Percentiles rank a stretch among this genome's conserved stretches.
Evolutionary conservation across 2,797 vertebrate genomes (phyloP).

Genomic region (Cryptoprocta ferox): DNA sequence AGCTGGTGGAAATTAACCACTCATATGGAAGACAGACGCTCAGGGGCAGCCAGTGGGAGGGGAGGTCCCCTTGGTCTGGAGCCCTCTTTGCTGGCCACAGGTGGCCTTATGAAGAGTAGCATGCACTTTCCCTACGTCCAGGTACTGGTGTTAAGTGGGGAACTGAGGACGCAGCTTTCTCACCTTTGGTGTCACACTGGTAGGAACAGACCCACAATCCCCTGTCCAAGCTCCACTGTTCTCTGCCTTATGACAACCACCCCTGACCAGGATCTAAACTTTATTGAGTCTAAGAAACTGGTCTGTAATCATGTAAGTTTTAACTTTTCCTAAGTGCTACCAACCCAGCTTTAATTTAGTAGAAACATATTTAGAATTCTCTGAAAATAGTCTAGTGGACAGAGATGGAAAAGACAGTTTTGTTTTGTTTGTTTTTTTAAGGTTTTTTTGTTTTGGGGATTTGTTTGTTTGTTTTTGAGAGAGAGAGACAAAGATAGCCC

Average conservation of each 20-base stretch:
- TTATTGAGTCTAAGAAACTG: neutral
- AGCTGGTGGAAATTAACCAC: neutral
- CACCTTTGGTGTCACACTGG: neutral
- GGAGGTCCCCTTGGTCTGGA: neutral
- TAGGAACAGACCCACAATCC: neutral
- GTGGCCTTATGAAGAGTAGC: neutral
- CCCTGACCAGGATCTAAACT: neutral
- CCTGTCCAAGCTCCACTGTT: neutral
- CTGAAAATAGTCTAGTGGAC: neutral
- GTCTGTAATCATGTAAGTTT: neutral
- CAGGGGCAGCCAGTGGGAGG: neutral
- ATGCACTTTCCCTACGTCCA: rapidly evolving
- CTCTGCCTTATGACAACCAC: neutral
- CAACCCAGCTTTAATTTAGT: neutral
- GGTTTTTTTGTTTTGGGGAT: too few relatives aligned
- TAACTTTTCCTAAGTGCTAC: neutral
- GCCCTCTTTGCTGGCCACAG: neutral
- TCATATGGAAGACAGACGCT: neutral
- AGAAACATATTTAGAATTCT: neutral
- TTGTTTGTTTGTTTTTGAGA: too few relatives aligned
- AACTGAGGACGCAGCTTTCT: neutral
- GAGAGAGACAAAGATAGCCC: too few relatives aligned
- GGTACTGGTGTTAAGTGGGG: neutral
- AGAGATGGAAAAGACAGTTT: neutral
- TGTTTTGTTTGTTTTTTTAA: too few relatives aligned